Evolutionary conservation across 2,797 vertebrate species (phyloP), one percentile per base, ranked within the genome.

Genomic region (Lacerta bilineata): DNA sequence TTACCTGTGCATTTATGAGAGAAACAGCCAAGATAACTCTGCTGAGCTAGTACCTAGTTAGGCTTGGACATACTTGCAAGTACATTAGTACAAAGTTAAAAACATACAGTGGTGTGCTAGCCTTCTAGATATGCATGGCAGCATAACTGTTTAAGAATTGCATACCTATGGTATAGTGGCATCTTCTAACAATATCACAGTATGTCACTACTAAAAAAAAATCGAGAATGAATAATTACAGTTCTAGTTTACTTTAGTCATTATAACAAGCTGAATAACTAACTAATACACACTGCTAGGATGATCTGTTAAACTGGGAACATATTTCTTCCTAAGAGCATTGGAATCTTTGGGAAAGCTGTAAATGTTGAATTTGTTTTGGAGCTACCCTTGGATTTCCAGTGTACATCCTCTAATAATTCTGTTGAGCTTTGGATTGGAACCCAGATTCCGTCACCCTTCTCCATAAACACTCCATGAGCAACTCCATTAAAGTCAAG

Each of bases 131-230:
- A 41, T 43, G n/a, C 83, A 17, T n/a, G 6, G 17, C 33, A 87
- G 33, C 89, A 17, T 5, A 77, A 39, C 0, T 46, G 23, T 61
- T 33, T 89, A 43, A 15, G 43, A 59, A 27, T 4, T 33, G 6
- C 23, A 29, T 50, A 36, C 72, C 41, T 69, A 55, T 39, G 17
- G 72, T 50, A 80, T 7, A 2, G 4, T 90, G 80, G 2, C 23
- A 77, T 72, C 33, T 86, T 33, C 59, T 88, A 76, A 64, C 80
- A 88, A 39, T n/a, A 64, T 76, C 8, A 71, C 55, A 46, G 4
- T 13, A 36, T 90, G 90, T 91, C 77, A 2, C 64, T 79, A 90
- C 50, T 86, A 59, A 90, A 81, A 74, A 13, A 59, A 41, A 43
- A 77, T 25, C 87, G 89, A 85, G 20, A 84, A 79, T n/a, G 36